These are phyloP conservation scores for Garra rufa DNA, from an alignment of 2,113 vertebrate species.

Conservation along the genomic window DNA sequence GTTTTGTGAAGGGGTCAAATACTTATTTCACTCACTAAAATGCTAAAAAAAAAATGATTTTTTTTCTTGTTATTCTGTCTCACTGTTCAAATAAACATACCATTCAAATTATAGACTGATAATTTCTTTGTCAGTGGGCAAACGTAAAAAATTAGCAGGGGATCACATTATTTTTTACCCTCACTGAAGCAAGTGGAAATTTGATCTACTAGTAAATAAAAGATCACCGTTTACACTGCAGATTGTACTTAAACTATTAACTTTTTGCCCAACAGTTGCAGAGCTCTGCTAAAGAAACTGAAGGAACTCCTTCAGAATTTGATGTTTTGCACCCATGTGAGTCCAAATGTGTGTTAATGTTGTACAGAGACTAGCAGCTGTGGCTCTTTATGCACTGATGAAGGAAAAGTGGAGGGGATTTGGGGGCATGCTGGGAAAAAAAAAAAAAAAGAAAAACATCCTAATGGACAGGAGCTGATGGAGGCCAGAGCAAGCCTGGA, in stretches of 20 bases:
- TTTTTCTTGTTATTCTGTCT: too few relatives aligned
- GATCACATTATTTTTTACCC: too few relatives aligned
- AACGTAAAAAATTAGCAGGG: too few relatives aligned
- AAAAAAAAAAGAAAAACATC: conserved; percentile 45
- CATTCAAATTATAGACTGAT: too few relatives aligned
- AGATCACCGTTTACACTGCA: neutral
- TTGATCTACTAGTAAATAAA: neutral
- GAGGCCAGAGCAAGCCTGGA: conserved; percentile 58
- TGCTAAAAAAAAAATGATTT: too few relatives aligned
- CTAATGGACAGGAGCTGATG: conserved; percentile 66
- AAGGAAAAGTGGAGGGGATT: conserved; percentile 61
- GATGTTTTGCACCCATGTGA: conserved; percentile 6
- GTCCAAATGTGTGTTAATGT: conserved; percentile 41
- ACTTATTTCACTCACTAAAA: too few relatives aligned
- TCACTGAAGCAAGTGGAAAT: too few relatives aligned
- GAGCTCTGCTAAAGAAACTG: neutral
- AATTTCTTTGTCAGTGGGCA: too few relatives aligned
- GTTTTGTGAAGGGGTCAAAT: too few relatives aligned
- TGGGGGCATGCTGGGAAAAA: conserved; percentile 54
- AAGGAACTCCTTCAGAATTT: neutral
- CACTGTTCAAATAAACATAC: too few relatives aligned
- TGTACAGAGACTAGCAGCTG: conserved; percentile 55
- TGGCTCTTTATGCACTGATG: conserved; percentile 51
- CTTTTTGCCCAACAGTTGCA: neutral
- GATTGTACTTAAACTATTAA: neutral